Conservation (phyloP, 2,888 invertebrate genomes). For the Dioctria rufipes region DNA sequence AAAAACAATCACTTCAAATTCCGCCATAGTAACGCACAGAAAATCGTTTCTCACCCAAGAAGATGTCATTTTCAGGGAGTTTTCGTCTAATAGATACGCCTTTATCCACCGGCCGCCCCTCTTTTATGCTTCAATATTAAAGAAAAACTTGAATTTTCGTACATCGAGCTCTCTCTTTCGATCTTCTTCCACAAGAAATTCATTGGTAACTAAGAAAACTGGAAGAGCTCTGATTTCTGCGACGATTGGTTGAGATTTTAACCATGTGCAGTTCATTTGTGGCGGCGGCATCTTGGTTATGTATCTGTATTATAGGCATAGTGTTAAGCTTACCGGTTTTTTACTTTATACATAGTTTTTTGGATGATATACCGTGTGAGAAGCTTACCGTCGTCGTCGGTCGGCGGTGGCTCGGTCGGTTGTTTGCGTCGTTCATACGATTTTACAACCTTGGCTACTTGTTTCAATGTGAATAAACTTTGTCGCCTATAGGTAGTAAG, state of each 20-base stretch:
- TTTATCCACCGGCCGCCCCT: conserved; percentile 4
- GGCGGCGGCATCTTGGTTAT: background rate
- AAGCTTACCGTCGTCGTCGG: conserved; percentile 16
- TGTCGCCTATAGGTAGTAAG: conserved; percentile 39
- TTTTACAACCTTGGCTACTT: conserved; percentile 39
- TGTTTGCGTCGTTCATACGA: too few species aligned
- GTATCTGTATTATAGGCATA: background rate
- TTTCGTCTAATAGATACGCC: conserved; percentile 32
- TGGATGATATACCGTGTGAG: conserved; percentile 15
- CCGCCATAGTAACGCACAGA: conserved; percentile 41
- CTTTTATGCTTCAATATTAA: conserved; percentile 4
- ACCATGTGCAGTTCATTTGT: background rate
- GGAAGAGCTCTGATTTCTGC: conserved; percentile 20
- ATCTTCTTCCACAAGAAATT: conserved; percentile 23
- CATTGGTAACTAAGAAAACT: conserved; percentile 44
- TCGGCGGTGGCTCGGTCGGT: too few species aligned
- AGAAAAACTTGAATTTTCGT: conserved; percentile 1
- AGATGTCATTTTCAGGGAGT: conserved; percentile 21
- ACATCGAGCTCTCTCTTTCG: conserved; percentile 39
- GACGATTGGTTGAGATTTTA: conserved; percentile 33
- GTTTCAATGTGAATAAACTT: conserved; percentile 48
- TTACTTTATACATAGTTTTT: conserved; percentile 13
- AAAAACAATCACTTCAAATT: background rate
- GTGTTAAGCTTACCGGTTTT: conserved; percentile 35
- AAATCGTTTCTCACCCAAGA: conserved; percentile 21